Percentiles rank a stretch among this genome's conserved stretches.
phyloP scores from a whole-genome alignment of 2,797 vertebrate genomes.

The Acanthurus leucopareius region DNA sequence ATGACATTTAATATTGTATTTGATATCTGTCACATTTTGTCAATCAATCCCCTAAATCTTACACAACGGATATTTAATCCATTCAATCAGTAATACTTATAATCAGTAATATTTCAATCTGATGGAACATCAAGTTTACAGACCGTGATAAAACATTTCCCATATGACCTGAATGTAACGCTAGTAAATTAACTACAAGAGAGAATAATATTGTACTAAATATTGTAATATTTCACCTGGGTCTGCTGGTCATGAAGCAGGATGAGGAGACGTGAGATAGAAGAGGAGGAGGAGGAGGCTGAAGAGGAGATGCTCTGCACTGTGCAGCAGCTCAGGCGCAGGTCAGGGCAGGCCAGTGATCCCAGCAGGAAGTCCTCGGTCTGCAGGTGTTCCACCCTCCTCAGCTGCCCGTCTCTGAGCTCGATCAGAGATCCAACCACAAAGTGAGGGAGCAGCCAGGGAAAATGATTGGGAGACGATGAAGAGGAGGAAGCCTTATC shows the following conservation, averaged over 20 bases:
- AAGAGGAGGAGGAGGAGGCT: slow-evolving; percentile 54
- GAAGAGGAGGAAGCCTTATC: slow-evolving; percentile 4
- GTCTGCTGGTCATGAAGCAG: slow-evolving; percentile 81
- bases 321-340: slow-evolving; percentile 84
- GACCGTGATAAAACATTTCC: neutral
- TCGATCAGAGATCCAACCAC: slow-evolving; percentile 85
- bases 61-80: too few species aligned
- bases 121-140: neutral
- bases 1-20: too few species aligned
- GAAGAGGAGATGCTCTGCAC: slow-evolving; percentile 82
- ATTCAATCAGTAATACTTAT: neutral
- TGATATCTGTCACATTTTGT: too few species aligned
- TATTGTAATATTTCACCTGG: slow-evolving; percentile 83
- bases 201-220: neutral
- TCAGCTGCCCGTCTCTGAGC: slow-evolving; percentile 82
- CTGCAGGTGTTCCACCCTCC: slow-evolving; percentile 84
- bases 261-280: slow-evolving; percentile 80
- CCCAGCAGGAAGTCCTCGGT: slow-evolving; percentile 85
- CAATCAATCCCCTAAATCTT: too few species aligned
- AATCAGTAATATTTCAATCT: neutral
- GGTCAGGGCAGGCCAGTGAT: slow-evolving; percentile 79
- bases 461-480: slow-evolving; percentile 43
- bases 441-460: slow-evolving; percentile 83
- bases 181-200: neutral
- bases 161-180: neutral